Evolutionary conservation across 2,888 invertebrate species (phyloP).

Genomic region (Diloba caeruleocephala): DNA sequence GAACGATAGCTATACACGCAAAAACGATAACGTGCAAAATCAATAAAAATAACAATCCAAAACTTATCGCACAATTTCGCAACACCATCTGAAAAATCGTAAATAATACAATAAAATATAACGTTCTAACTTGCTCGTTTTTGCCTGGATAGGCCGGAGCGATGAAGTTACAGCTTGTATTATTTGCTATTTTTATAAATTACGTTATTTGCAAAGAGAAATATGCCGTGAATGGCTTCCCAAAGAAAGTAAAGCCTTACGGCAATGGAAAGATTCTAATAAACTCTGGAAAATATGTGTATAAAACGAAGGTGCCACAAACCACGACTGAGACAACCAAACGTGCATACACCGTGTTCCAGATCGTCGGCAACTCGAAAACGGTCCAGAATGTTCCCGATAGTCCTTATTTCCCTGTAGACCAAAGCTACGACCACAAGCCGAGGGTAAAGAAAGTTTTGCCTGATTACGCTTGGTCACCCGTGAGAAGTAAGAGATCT

Average conservation of each 20-base stretch:
- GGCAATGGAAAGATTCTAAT: slow-evolving; percentile 59
- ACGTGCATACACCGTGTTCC: slow-evolving; percentile 67
- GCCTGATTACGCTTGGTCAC: slow-evolving; percentile 51
- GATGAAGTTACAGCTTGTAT: slow-evolving; percentile 63
- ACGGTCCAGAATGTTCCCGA: slow-evolving; percentile 52
- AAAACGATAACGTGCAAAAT: slow-evolving; percentile 2
- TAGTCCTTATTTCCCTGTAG: slow-evolving; percentile 65
- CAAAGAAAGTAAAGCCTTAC: slow-evolving; percentile 60
- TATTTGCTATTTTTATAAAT: slow-evolving; percentile 53
- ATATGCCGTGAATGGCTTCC: slow-evolving; percentile 43
- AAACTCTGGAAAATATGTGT: slow-evolving; percentile 62
- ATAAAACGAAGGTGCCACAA: slow-evolving; percentile 26
- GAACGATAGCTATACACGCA: slow-evolving; percentile 5
- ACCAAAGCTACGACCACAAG: slow-evolving; percentile 52
- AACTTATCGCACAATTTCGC: slow-evolving; percentile 60
- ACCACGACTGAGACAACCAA: slow-evolving; percentile 13
- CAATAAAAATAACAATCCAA: slow-evolving; percentile 53
- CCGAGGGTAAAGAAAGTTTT: slow-evolving; percentile 69
- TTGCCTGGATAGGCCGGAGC: slow-evolving; percentile 22
- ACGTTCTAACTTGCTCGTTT: slow-evolving; percentile 34
- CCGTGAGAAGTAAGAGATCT: slow-evolving; percentile 58
- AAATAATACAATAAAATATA: slow-evolving; percentile 53
- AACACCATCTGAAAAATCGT: slow-evolving; percentile 50
- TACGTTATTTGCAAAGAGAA: slow-evolving; percentile 40
- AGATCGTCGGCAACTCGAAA: slow-evolving; percentile 38